A percentile compares a stretch with the other conserved stretches of the same genome.
These are phyloP conservation scores for Sarcoramphus papa DNA, from an alignment of 2,797 vertebrate genomes.

Conservation along the genomic window DNA sequence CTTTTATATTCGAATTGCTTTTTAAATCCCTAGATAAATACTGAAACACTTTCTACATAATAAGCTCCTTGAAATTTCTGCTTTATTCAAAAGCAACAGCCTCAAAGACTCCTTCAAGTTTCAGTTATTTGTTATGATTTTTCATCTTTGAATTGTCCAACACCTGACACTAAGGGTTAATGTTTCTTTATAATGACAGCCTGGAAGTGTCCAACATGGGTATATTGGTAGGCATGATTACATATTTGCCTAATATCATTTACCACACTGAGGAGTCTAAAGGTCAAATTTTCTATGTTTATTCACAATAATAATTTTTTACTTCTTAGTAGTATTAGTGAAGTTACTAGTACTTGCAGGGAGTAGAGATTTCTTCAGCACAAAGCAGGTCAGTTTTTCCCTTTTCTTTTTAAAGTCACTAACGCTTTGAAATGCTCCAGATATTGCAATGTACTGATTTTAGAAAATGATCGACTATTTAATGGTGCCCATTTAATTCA, in stretches of 20 bases:
- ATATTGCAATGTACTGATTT: neutral
- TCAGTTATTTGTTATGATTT: neutral
- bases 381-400: neutral
- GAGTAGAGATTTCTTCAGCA: neutral
- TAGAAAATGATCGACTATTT: constrained; percentile 3
- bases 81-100: neutral
- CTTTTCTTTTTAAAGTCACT: neutral
- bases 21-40: neutral
- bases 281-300: neutral
- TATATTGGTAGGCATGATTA: neutral
- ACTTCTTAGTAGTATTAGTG: neutral
- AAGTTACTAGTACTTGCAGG: neutral
- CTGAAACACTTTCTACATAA: neutral
- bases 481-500: neutral
- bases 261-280: neutral
- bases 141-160: neutral
- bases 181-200: neutral
- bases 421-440: neutral
- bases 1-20: neutral
- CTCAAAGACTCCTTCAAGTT: neutral
- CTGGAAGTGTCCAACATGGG: neutral
- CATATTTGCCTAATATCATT: neutral
- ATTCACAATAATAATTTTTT: neutral
- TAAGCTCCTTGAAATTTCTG: neutral
- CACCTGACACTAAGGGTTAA: neutral